Evolutionary conservation across 2,113 vertebrate species (phyloP).

Genomic region (Lepisosteus osseus): DNA sequence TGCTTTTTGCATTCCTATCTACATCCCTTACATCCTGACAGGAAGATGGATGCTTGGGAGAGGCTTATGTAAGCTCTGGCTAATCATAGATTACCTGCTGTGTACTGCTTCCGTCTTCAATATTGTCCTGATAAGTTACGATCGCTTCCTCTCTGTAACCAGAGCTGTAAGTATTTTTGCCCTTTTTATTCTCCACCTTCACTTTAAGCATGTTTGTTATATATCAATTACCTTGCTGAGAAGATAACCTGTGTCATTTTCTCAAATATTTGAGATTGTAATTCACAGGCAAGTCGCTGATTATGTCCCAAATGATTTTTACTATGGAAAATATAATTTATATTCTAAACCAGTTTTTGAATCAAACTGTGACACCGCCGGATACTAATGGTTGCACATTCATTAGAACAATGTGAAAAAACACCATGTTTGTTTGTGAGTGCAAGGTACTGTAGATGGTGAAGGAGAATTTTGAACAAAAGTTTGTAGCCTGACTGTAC

Average conservation of each 20-base stretch:
- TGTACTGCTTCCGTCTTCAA: slow-evolving; percentile 84
- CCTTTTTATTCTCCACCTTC: neutral
- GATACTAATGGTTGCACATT: too few relatives aligned
- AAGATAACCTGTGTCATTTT: slow-evolving; percentile 16
- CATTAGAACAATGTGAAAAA: too few relatives aligned
- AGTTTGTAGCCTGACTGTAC: too few relatives aligned
- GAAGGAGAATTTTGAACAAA: too few relatives aligned
- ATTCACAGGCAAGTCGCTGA: too few relatives aligned
- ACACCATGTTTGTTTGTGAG: too few relatives aligned
- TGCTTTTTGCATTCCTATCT: slow-evolving; percentile 77
- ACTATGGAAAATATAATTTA: too few relatives aligned
- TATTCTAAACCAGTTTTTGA: too few relatives aligned
- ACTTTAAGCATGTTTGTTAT: neutral
- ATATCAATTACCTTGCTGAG: slow-evolving; percentile 40
- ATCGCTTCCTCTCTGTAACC: slow-evolving; percentile 85
- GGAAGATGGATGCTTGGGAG: slow-evolving; percentile 70
- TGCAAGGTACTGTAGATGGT: too few relatives aligned
- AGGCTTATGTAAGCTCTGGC: slow-evolving; percentile 76
- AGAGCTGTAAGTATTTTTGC: slow-evolving; percentile 75
- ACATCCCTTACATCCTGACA: slow-evolving; percentile 73
- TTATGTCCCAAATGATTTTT: too few relatives aligned
- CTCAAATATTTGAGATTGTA: too few relatives aligned
- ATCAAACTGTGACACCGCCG: too few relatives aligned
- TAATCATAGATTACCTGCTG: slow-evolving; percentile 77
- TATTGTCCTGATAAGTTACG: slow-evolving; percentile 88